Evolutionary conservation across 2,113 vertebrate species (phyloP), one percentile per base, ranked within the genome.

Genomic region (Osmerus mordax): DNA sequence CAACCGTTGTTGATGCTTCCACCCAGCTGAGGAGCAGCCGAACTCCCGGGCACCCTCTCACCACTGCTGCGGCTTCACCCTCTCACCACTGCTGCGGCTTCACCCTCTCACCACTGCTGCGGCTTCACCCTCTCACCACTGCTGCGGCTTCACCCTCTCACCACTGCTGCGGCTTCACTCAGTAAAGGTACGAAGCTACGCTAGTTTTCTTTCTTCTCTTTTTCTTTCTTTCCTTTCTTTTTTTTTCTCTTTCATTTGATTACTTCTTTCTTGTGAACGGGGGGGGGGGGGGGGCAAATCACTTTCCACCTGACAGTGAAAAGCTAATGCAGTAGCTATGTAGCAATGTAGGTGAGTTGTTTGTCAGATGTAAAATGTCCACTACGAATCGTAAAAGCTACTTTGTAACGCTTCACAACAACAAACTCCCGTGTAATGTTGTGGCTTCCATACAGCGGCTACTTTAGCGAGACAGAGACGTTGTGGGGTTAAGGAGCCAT

Each of bases 171-270:
- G 6, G 18, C n/a, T 25, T 25, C 58, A 23, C 4, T n/a, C n/a
- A 61, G 3, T 9, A 18, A 65, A 83, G 83, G 82, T 86, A 86
- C 55, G 78, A 81, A 59, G 1, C 15, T 59, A 53, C 2, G 3
- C 18, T 7, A 16, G 13, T 21, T 23, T 60, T 1, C 36, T 36
- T 18, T 41, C 15, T 29, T 9, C 21, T 63, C 15, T 64, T 2
- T 41, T 1, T 65, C 8, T 65, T 32, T 32, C 19, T 23, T 32
- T 32, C 3, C 6, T 32, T 36, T 36, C 32, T 36, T 36, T 36
- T 7, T 32, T 36, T 36, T 36, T 7, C 32, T 65, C 8, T 65
- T 64, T 32, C 23, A 36, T 28, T 32, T 25, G 1, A 62, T 62
- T 28, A 15, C 3, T 11, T 6, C 25, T 62, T 61, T 23, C 3